Percentiles rank a stretch among this genome's conserved stretches.
phyloP scores from a whole-genome alignment of 2,797 vertebrate genomes.

The Hippopotamyrus pictus region DNA sequence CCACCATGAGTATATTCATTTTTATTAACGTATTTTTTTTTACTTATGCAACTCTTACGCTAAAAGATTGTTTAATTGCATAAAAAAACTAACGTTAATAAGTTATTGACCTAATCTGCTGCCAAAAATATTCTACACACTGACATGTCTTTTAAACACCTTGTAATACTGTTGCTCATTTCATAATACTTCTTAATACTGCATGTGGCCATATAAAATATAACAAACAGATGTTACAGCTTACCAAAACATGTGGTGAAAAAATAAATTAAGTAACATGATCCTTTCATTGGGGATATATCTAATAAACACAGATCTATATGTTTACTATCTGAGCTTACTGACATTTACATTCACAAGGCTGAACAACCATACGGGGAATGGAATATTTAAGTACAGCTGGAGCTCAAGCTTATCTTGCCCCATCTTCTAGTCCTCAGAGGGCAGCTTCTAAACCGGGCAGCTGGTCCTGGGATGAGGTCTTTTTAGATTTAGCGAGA shows the following conservation, averaged over 20 bases:
- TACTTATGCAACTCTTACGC: not conserved
- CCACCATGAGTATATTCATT: not conserved
- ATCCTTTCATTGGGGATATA: constrained; percentile 4
- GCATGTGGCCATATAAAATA: not conserved
- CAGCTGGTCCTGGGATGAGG: constrained; percentile 88
- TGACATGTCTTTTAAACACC: not conserved
- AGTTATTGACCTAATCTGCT: not conserved
- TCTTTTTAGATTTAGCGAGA: constrained; percentile 88
- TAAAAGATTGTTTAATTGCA: not conserved
- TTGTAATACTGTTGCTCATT: constrained; percentile 5
- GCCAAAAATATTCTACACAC: not conserved
- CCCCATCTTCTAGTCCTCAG: constrained; percentile 43
- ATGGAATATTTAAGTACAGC: not conserved
- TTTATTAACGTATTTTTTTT: not conserved
- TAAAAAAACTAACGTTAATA: not conserved
- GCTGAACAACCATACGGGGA: not conserved
- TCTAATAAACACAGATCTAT: not conserved
- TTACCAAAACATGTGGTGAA: constrained; percentile 8
- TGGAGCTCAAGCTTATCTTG: not conserved
- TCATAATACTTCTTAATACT: not conserved
- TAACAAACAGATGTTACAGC: not conserved
- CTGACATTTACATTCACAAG: not conserved
- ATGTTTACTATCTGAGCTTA: not conserved
- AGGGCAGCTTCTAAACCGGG: constrained; percentile 79
- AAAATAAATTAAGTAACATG: constrained; percentile 12